A percentile compares a stretch with the other conserved stretches of the same genome.
These are phyloP conservation scores for Melinopterus prodromus DNA, from an alignment of 2,888 invertebrate species.

Conservation along the genomic window DNA sequence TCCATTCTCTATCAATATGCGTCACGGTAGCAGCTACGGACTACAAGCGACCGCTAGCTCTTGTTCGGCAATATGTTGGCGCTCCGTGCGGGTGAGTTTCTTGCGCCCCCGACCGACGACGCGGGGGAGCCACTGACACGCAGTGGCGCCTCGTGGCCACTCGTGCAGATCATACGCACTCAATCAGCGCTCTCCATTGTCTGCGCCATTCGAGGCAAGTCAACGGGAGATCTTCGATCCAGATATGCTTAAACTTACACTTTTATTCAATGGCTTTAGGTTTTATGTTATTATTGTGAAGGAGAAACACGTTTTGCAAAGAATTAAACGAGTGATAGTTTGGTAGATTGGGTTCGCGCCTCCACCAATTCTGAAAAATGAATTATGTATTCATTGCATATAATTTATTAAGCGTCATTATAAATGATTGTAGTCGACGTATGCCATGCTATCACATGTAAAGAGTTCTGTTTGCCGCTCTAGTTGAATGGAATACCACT, in stretches of 20 bases:
- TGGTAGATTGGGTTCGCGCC: too few relatives aligned
- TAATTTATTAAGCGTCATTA: too few relatives aligned
- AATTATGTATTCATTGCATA: too few relatives aligned
- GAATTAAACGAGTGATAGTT: too few relatives aligned
- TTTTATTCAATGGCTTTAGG: background rate
- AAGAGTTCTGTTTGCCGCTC: too few relatives aligned
- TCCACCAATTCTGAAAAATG: too few relatives aligned
- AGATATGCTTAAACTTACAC: background rate
- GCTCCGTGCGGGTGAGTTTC: background rate
- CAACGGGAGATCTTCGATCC: conserved; percentile 7
- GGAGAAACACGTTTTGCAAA: background rate
- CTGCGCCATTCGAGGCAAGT: background rate
- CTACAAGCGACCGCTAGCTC: conserved; percentile 30
- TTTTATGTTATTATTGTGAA: background rate
- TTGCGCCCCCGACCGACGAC: conserved; percentile 40
- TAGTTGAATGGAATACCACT: too few relatives aligned
- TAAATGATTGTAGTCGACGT: too few relatives aligned
- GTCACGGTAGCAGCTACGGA: conserved; percentile 40
- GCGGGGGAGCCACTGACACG: conserved; percentile 48
- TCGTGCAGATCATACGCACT: conserved; percentile 54
- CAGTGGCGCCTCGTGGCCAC: conserved; percentile 55
- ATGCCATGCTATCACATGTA: too few relatives aligned
- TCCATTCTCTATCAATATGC: conserved; percentile 44
- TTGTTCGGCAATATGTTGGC: conserved; percentile 56
- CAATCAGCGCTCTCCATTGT: conserved; percentile 45